Evolutionary conservation across 1,140 invertebrate genomes (phyloP).

Genomic region (Drosophila auraria): DNA sequence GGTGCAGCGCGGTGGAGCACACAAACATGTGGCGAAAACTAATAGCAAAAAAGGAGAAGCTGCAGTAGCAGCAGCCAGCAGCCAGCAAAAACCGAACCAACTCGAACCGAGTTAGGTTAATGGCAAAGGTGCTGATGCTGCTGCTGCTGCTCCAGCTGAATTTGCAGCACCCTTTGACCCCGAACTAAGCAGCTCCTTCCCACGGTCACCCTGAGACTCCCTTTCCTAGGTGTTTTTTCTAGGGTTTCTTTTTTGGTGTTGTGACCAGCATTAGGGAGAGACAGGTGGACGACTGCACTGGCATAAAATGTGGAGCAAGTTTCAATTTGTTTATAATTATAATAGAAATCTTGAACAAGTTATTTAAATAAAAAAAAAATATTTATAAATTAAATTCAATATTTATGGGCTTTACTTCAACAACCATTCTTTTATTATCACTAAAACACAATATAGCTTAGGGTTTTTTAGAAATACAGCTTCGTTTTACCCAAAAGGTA

Average conservation of each 20-base stretch:
- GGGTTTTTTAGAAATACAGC: too few species aligned
- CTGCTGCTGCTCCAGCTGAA: conserved; percentile 36
- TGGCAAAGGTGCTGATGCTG: conserved; percentile 77
- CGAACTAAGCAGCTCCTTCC: conserved; percentile 2
- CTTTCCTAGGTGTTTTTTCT: conserved; percentile 2
- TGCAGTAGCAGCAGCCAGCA: conserved; percentile 5
- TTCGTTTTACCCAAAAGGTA: too few species aligned
- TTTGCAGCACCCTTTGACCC: conserved; percentile 44
- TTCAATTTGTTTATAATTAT: too few species aligned
- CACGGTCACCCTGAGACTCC: background rate
- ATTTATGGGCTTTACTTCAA: too few species aligned
- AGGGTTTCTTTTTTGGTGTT: conserved; percentile 26
- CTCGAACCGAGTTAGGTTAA: conserved; percentile 62
- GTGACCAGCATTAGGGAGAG: conserved; percentile 23
- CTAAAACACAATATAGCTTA: too few species aligned
- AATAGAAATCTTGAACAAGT: too few species aligned
- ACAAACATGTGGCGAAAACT: conserved; percentile 72
- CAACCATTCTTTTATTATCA: too few species aligned
- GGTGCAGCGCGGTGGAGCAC: conserved; percentile 5
- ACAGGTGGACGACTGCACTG: conserved; percentile 37
- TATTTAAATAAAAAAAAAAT: too few species aligned
- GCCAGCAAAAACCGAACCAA: conserved; percentile 33
- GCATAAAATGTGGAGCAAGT: background rate
- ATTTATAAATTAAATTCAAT: too few species aligned
- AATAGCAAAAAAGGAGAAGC: conserved; percentile 68